Conservation (phyloP, 2,113 vertebrate species). For the Mormyrus iriodes region DNA sequence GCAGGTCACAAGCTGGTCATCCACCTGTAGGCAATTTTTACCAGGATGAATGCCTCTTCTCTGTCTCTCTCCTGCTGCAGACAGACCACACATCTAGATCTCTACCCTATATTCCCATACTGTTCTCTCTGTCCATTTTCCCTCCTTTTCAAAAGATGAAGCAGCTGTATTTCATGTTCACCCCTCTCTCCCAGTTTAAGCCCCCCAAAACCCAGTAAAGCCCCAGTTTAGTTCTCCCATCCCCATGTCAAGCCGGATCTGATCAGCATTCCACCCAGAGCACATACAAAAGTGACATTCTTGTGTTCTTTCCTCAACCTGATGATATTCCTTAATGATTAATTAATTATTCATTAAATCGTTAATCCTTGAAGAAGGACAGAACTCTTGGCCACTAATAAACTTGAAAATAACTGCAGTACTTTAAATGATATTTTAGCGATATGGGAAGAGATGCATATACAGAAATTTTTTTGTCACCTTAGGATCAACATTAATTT, state of each 20-base stretch:
- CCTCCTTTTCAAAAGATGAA: background rate
- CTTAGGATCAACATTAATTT: background rate
- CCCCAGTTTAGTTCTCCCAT: background rate
- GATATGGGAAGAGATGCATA: background rate
- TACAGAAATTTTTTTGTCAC: background rate
- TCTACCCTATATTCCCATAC: background rate
- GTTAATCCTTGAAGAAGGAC: background rate
- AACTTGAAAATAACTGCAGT: background rate
- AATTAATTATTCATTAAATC: background rate
- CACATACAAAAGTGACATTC: background rate
- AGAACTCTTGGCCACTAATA: background rate
- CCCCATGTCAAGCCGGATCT: background rate
- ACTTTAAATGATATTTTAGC: background rate
- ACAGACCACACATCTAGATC: background rate
- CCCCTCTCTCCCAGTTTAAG: background rate
- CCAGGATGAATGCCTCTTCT: background rate
- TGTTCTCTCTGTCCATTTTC: background rate
- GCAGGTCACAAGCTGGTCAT: background rate
- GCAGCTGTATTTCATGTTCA: background rate
- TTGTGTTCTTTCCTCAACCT: background rate
- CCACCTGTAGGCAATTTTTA: background rate
- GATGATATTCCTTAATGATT: background rate
- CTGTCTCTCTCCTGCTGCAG: background rate
- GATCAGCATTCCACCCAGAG: background rate
- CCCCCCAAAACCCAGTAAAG: background rate